Evolutionary conservation across 2,888 invertebrate genomes (phyloP).

Genomic region (Drosophila algonquin): DNA sequence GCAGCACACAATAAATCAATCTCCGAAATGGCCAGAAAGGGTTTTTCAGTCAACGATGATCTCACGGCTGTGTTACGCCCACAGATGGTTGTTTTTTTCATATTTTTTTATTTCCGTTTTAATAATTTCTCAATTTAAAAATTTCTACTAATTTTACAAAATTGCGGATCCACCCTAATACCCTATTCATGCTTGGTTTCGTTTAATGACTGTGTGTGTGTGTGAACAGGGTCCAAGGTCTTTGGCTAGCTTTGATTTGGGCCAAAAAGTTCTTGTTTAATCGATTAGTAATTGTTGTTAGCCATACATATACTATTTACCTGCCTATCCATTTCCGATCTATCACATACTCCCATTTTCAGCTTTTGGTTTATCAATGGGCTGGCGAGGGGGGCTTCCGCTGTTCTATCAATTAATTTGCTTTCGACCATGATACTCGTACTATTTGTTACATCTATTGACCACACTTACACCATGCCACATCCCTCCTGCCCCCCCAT

Average conservation of each 20-base stretch:
- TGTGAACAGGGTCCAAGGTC: constrained; percentile 15
- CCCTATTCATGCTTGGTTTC: constrained; percentile 13
- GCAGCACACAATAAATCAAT: constrained; percentile 58
- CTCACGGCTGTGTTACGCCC: constrained; percentile 63
- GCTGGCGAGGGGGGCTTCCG: constrained; percentile 13
- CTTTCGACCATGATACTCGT: constrained; percentile 39
- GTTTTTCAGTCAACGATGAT: constrained; percentile 48
- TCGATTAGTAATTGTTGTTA: neutral
- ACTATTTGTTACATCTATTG: constrained; percentile 39
- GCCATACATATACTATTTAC: neutral
- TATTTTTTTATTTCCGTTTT: constrained; percentile 7
- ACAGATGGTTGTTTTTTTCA: constrained; percentile 16
- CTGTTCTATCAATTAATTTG: constrained; percentile 42
- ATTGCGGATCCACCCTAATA: neutral
- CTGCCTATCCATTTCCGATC: neutral
- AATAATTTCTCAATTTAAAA: constrained; percentile 17
- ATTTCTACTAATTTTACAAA: constrained; percentile 9
- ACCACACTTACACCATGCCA: neutral
- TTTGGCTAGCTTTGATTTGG: constrained; percentile 6
- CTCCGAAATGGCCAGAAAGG: constrained; percentile 34
- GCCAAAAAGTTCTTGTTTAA: constrained; percentile 13
- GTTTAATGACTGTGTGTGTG: constrained; percentile 21
- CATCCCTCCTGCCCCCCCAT: neutral
- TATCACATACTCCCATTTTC: constrained; percentile 7
- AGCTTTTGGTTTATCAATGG: constrained; percentile 27